Evolutionary conservation across 1,140 invertebrate genomes (phyloP).

Genomic region (Drosophila trapezifrons): DNA sequence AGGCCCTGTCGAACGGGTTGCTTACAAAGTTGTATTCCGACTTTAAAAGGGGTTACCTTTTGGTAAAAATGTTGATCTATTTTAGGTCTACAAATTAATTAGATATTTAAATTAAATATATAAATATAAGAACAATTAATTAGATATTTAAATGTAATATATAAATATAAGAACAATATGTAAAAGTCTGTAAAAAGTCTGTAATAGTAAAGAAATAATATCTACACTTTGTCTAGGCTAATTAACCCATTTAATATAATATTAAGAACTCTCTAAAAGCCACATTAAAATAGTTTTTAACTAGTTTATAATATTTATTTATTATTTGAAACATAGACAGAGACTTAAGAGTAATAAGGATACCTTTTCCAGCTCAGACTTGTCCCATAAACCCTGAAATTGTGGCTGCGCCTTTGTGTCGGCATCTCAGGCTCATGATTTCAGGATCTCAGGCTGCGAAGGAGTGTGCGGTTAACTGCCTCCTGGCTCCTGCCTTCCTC

Average conservation of each 20-base stretch:
- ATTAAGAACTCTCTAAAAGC: not conserved
- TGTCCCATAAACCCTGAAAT: slow-evolving; percentile 1
- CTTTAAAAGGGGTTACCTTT: slow-evolving; percentile 2
- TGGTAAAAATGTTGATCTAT: not conserved
- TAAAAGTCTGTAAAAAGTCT: not conserved
- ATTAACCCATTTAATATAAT: no score
- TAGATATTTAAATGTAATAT: no score
- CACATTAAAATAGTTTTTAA: not conserved
- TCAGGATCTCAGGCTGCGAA: slow-evolving; percentile 4
- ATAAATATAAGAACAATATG: no score
- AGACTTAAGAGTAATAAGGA: not conserved
- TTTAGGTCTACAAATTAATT: not conserved
- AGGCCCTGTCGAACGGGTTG: not conserved
- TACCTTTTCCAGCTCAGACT: not conserved
- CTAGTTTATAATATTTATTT: not conserved
- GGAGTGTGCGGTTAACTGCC: slow-evolving; percentile 33
- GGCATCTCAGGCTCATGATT: not conserved
- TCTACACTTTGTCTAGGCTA: no score
- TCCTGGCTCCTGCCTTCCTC: not conserved
- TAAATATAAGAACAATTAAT: no score
- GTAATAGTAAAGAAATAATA: not conserved
- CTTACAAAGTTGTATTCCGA: not conserved
- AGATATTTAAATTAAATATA: not conserved
- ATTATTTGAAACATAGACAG: no score
- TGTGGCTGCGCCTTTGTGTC: slow-evolving; percentile 14